Base-by-base conservation (phyloP, 53 echinoderm and acorn worm species). In the Holothuria leucospilota region DNA sequence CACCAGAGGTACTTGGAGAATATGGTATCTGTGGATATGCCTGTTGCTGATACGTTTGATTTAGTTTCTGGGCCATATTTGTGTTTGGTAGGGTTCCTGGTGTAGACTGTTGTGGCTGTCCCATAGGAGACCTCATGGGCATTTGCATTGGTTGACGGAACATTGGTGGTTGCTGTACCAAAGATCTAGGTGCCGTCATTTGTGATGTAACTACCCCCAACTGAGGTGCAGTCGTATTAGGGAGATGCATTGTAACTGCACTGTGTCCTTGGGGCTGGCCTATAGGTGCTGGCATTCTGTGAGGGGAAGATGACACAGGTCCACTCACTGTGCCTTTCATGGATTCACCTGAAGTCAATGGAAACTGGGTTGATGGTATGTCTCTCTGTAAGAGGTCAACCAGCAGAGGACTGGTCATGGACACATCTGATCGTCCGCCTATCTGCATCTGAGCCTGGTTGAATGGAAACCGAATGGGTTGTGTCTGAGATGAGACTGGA, bases 361-460 rank as follows among this genome's bases (percentile, higher is more conserved):
- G 93, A 74, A 97, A 95, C 87, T 97, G 98, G 16, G 91, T 97
- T 15, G 95, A 87, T 2, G 98, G 87, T 21, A 95, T 93, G 62
- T 97, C 98, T 84, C 93, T 95, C 77, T 97, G 98, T 20, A 97
- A 89, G 13, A 97, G 90, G 88, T 95, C 93, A 2, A 97, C 98
- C 70, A 97, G 75, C 28, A 97, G 85, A 14, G 98, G 98, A 72
- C 98, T 97, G 15, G 98, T 97, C 26, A 97, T 85, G 15, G 98
- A 89, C 23, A 94, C 98, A 51, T 67, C 84, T 5, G 65, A 66
- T 66, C 52, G 29, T 6, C 84, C 84, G 21, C 46, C 75, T 67
- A 69, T 63, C 61, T 71, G 20, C 81, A 85, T 40, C 68, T 88
- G 21, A 71, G 82, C 39, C 60, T 87, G 65, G 29, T 46, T 59